phyloP scores from a whole-genome alignment of 1,140 invertebrate genomes.

The Ruditapes philippinarum region DNA sequence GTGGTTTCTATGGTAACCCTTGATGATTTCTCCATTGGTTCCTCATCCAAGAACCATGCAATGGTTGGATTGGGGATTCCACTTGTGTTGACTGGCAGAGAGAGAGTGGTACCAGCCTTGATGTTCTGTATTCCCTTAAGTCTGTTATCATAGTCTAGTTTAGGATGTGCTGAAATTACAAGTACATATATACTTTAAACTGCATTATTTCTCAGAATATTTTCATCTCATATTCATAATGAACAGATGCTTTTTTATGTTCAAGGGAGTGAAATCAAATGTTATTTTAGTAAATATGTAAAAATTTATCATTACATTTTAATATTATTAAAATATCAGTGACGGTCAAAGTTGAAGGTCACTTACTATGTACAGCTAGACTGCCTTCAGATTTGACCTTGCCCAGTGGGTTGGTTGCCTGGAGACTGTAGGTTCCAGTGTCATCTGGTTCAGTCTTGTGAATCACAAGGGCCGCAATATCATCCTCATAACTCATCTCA shows the following conservation, averaged over 20 bases:
- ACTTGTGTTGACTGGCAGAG: conserved; percentile 89
- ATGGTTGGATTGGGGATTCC: conserved; percentile 97
- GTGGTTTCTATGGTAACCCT: conserved; percentile 81
- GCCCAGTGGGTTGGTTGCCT: conserved; percentile 83
- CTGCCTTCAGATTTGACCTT: conserved; percentile 84
- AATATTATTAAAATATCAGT: too few relatives aligned
- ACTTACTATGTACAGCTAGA: conserved; percentile 85
- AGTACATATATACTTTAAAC: too few relatives aligned
- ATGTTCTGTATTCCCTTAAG: conserved; percentile 83
- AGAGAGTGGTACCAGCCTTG: conserved; percentile 82
- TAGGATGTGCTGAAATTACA: conserved; percentile 81
- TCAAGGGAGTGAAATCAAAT: too few relatives aligned
- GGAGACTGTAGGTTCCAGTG: conserved; percentile 83
- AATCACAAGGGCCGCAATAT: conserved; percentile 83
- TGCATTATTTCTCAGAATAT: too few relatives aligned
- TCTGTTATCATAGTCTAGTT: conserved; percentile 84
- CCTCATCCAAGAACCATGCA: conserved; percentile 94
- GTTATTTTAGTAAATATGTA: too few relatives aligned
- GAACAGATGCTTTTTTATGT: too few relatives aligned
- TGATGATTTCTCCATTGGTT: conserved; percentile 86
- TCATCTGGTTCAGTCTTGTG: conserved; percentile 84
- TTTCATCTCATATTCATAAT: too few relatives aligned
- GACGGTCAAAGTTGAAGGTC: conserved; percentile 10
- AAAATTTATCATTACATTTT: too few relatives aligned
- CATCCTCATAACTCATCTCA: conserved; percentile 84